Conservation (phyloP, 2,113 vertebrate species). For the Actinemys pallida region DNA sequence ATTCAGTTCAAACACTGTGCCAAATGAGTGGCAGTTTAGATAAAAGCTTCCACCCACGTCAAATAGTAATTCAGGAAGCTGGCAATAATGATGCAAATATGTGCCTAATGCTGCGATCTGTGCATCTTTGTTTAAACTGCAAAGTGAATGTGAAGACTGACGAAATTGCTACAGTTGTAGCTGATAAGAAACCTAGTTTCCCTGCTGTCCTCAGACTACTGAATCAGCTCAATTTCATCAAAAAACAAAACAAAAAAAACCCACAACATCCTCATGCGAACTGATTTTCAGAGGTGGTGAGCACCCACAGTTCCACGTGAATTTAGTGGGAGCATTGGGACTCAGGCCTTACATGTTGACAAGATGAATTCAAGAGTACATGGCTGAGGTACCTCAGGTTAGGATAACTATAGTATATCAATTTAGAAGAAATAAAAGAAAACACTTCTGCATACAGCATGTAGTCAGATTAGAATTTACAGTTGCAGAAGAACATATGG, state of each 20-base stretch:
- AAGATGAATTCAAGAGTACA: not conserved
- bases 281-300: not conserved
- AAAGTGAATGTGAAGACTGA: not conserved
- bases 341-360: fast-evolving
- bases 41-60: not conserved
- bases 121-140: not conserved
- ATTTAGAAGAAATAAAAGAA: not conserved
- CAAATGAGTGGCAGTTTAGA: not conserved
- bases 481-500: not conserved
- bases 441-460: not conserved
- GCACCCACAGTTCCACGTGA: not conserved
- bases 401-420: not conserved
- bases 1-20: not conserved
- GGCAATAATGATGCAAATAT: not conserved
- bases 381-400: not conserved
- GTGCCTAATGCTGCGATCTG: constrained; percentile 30
- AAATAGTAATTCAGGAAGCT: not conserved
- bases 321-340: not conserved
- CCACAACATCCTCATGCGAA: no score
- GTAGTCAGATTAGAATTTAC: not conserved
- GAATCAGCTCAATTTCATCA: not conserved
- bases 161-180: not conserved
- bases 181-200: not conserved
- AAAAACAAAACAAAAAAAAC: not conserved
- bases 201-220: not conserved